Evolutionary conservation across 2,797 vertebrate genomes (phyloP).

Genomic region (Caiman crocodilus): DNA sequence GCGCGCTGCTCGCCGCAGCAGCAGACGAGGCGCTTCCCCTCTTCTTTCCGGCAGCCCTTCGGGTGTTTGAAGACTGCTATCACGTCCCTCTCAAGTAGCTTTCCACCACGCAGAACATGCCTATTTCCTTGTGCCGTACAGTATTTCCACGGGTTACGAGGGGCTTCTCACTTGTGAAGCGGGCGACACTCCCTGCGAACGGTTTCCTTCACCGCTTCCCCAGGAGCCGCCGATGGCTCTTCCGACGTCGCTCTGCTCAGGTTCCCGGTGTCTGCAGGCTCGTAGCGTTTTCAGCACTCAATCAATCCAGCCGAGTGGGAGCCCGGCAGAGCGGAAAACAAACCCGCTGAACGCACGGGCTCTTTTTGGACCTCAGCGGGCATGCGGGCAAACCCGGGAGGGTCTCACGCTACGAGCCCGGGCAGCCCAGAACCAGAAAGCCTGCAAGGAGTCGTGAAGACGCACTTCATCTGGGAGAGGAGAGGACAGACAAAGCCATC

Average conservation of each 20-base stretch:
- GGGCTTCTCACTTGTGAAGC: background rate
- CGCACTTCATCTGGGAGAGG: background rate
- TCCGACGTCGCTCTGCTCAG: slow-evolving; percentile 7
- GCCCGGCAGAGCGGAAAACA: slow-evolving; percentile 17
- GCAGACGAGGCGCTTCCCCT: no score
- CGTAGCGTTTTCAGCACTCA: slow-evolving; percentile 21
- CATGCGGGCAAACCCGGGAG: background rate
- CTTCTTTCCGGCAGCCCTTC: no score
- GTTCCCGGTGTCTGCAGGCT: slow-evolving; percentile 34
- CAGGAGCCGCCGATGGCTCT: slow-evolving; percentile 13
- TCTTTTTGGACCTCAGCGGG: background rate
- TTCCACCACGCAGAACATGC: no score
- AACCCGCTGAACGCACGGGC: background rate
- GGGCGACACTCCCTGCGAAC: background rate
- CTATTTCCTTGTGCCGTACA: no score
- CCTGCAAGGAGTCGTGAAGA: background rate
- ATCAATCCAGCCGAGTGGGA: slow-evolving; percentile 20
- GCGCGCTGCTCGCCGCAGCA: no score
- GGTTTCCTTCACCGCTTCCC: background rate
- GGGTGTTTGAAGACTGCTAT: no score
- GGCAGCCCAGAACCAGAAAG: background rate
- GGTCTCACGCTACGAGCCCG: background rate
- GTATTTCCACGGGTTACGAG: background rate
- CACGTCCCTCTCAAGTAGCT: no score
- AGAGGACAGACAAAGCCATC: background rate